phyloP scores from a whole-genome alignment of 2,888 invertebrate genomes.

The Cerceris rybyensis region DNA sequence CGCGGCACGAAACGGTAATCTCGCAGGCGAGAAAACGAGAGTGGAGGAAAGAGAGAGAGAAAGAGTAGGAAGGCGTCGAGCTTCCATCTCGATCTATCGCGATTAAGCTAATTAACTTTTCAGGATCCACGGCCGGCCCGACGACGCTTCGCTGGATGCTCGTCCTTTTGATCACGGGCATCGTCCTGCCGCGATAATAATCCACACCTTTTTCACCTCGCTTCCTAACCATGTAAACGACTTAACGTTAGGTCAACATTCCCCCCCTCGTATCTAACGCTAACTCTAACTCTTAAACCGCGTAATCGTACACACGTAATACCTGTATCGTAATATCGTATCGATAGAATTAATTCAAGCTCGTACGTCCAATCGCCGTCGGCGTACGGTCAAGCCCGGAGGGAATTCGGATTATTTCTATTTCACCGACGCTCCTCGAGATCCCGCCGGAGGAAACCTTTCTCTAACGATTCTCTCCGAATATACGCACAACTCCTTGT shows the following conservation, averaged over 20 bases:
- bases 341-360: constrained; percentile 50
- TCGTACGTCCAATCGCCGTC: constrained; percentile 41
- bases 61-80: no score
- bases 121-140: constrained; percentile 45
- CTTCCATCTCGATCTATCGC: not conserved
- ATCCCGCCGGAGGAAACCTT: no score
- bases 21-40: no score
- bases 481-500: no score
- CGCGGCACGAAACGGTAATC: no score
- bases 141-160: constrained; percentile 35
- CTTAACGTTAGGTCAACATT: constrained; percentile 55
- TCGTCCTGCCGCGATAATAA: constrained; percentile 61
- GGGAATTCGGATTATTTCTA: no score
- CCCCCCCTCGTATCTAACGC: constrained; percentile 53
- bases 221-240: constrained; percentile 53
- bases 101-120: constrained; percentile 24
- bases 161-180: constrained; percentile 36
- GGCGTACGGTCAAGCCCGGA: not conserved
- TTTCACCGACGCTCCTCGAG: no score
- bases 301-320: constrained; percentile 49
- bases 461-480: no score
- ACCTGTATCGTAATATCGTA: constrained; percentile 43
- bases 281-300: constrained; percentile 56
- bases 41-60: no score
- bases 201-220: constrained; percentile 50